Evolutionary conservation across 2,113 vertebrate species (phyloP).

Genomic region (Callithrix jacchus): DNA sequence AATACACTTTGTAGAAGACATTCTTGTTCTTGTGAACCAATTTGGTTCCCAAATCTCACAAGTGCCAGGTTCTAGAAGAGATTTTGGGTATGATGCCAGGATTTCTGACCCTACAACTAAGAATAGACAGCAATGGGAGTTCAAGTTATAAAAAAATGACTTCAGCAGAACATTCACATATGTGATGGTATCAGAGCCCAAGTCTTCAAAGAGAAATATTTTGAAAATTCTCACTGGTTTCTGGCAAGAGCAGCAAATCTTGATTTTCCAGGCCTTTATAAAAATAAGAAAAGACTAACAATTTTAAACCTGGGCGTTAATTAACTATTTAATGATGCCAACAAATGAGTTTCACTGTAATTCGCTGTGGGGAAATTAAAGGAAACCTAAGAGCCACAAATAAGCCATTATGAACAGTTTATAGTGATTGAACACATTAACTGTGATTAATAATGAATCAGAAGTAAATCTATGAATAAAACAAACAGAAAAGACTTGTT

Average conservation of each 20-base stretch:
- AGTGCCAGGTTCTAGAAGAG: constrained; percentile 26
- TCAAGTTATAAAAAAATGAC: background rate
- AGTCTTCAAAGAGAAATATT: constrained; percentile 66
- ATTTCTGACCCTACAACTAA: constrained; percentile 27
- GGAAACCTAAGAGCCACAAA: constrained; percentile 65
- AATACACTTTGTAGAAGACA: background rate
- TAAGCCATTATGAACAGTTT: constrained; percentile 75
- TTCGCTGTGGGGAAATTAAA: constrained; percentile 65
- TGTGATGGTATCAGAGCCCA: constrained; percentile 29
- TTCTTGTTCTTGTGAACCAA: background rate
- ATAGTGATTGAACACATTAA: constrained; percentile 67
- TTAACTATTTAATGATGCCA: constrained; percentile 70
- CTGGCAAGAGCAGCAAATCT: constrained; percentile 63
- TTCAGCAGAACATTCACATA: background rate
- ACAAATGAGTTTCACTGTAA: constrained; percentile 67
- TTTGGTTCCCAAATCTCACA: background rate
- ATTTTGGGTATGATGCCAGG: constrained; percentile 4
- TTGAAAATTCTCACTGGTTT: constrained; percentile 68
- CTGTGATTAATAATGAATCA: constrained; percentile 83
- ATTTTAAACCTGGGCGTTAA: constrained; percentile 67
- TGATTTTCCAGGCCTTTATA: constrained; percentile 59
- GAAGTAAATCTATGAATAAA: constrained; percentile 71
- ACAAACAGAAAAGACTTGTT: constrained; percentile 65
- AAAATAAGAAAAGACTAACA: constrained; percentile 68
- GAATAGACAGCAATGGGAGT: background rate